These are phyloP conservation scores for Sterna hirundo DNA, from an alignment of 2,113 vertebrate species.

Conservation along the genomic window DNA sequence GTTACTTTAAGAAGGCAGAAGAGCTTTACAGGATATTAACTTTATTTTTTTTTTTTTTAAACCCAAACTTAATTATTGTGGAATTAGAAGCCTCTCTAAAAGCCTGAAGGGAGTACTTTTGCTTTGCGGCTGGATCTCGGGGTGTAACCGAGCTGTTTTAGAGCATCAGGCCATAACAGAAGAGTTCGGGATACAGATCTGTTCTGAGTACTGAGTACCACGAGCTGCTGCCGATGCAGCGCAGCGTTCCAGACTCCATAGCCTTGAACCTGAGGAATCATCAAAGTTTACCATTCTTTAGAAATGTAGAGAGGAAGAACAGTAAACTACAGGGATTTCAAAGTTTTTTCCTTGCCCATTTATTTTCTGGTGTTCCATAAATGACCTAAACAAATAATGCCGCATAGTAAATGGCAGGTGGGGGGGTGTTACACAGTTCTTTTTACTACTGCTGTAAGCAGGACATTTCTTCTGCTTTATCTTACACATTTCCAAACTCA, in stretches of 20 bases:
- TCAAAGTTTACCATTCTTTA: not conserved
- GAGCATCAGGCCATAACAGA: not conserved
- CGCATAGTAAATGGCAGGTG: not conserved
- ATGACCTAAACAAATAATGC: not conserved
- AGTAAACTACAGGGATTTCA: not conserved
- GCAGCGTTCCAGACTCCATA: not conserved
- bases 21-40: not conserved
- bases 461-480: not conserved
- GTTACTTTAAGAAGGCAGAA: not conserved
- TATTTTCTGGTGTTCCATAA: not conserved
- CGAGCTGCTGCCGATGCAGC: fast-evolving
- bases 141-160: not conserved
- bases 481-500: not conserved
- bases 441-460: not conserved
- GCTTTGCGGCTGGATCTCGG: not conserved
- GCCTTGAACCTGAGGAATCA: not conserved
- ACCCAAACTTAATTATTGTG: not conserved
- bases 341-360: fast-evolving
- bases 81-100: not conserved
- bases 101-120: not conserved
- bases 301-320: not conserved
- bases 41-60: not conserved
- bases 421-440: not conserved
- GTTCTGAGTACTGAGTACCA: not conserved
- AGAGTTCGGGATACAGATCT: not conserved